Conservation (phyloP, 2,888 invertebrate genomes). For the Tetropium fuscum region DNA sequence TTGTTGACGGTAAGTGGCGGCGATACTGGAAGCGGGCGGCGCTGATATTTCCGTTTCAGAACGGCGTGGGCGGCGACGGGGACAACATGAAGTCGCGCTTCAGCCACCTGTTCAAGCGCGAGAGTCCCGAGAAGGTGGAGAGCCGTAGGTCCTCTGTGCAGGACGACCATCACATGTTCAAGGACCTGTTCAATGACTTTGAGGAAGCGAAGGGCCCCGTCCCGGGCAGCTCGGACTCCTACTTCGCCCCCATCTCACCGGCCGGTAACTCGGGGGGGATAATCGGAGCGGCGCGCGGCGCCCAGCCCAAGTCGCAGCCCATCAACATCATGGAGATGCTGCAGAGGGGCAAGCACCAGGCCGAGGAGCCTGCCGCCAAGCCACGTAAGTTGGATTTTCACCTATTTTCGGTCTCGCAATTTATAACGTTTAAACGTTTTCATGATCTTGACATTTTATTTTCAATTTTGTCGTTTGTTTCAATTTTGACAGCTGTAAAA, state of each 20-base stretch:
- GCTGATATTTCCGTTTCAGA: slow-evolving; percentile 64
- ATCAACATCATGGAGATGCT: slow-evolving; percentile 77
- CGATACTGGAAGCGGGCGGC: too few species aligned
- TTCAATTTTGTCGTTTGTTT: background rate
- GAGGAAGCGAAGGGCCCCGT: slow-evolving; percentile 65
- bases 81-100: slow-evolving; percentile 76
- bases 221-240: slow-evolving; percentile 70
- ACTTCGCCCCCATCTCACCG: slow-evolving; percentile 80
- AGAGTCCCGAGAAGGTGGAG: slow-evolving; percentile 69
- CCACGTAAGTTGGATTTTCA: slow-evolving; percentile 13
- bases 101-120: slow-evolving; percentile 84
- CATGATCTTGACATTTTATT: slow-evolving; percentile 4
- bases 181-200: slow-evolving; percentile 75
- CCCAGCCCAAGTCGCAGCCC: slow-evolving; percentile 39
- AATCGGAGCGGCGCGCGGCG: slow-evolving; percentile 28
- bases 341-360: slow-evolving; percentile 73
- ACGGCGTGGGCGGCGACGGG: slow-evolving; percentile 71
- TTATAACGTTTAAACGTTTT: background rate
- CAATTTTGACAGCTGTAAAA: slow-evolving; percentile 13
- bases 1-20: slow-evolving; percentile 74
- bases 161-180: slow-evolving; percentile 70
- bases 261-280: slow-evolving; percentile 66
- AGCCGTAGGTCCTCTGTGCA: slow-evolving; percentile 70
- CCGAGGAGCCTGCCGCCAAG: slow-evolving; percentile 40
- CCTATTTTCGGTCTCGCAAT: too few species aligned